phyloP scores from a whole-genome alignment of 2,113 vertebrate species.

The Engystomops pustulosus region DNA sequence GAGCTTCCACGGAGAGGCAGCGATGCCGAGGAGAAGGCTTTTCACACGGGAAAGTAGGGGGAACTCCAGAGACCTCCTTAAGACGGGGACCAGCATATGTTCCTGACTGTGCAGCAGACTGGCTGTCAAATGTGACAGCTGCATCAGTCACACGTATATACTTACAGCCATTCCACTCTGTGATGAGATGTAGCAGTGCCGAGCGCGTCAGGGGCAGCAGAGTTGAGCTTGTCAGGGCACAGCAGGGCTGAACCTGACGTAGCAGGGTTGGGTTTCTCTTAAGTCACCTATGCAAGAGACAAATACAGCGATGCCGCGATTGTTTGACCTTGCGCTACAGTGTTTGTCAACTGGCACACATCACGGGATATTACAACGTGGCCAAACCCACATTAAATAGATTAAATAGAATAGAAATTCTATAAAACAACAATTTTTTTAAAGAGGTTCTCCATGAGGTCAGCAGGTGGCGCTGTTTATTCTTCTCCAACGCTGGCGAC shows the following conservation, averaged over 20 bases:
- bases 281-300: no score
- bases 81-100: conserved; percentile 41
- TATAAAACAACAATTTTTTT: no score
- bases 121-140: conserved; percentile 44
- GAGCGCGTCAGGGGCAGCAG: neutral
- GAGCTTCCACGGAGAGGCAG: conserved; percentile 44
- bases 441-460: neutral
- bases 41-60: conserved; percentile 56
- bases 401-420: no score
- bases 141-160: conserved; percentile 42
- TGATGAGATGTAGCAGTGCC: neutral
- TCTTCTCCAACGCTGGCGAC: neutral
- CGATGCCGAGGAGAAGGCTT: conserved; percentile 30
- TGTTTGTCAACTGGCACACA: neutral
- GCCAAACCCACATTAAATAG: no score
- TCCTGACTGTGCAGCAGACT: conserved; percentile 5
- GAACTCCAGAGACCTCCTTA: conserved; percentile 31
- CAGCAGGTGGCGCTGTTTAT: conserved; percentile 28
- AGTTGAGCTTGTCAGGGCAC: no score
- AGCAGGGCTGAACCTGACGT: neutral
- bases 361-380: neutral
- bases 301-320: neutral
- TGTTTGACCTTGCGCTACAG: neutral
- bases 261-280: neutral
- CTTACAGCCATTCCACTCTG: neutral